Conservation (phyloP, 2,113 vertebrate species). For the Microcebus tavaratra region DNA sequence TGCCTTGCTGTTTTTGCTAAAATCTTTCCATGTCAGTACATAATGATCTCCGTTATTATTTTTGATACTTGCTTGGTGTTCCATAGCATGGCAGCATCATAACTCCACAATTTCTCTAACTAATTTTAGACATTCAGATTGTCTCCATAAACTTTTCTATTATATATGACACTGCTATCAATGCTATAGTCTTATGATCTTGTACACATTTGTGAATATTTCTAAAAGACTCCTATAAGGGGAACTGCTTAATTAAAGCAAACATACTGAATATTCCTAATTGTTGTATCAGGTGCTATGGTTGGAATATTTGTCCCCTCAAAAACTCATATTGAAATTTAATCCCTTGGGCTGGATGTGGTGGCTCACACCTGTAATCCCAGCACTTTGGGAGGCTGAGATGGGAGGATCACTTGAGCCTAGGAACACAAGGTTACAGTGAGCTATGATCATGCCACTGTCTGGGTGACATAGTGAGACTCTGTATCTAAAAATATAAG, state of each 20-base stretch:
- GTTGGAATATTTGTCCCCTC: no score
- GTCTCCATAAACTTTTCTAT: background rate
- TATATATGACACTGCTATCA: background rate
- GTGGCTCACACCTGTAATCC: background rate
- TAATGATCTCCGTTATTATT: background rate
- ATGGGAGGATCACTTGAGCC: background rate
- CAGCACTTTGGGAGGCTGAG: background rate
- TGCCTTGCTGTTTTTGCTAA: conserved; percentile 13
- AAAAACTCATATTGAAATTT: no score
- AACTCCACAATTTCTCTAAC: background rate
- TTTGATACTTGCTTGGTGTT: background rate
- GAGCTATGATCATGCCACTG: no score
- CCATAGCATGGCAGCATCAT: background rate
- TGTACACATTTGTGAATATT: background rate
- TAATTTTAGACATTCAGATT: background rate
- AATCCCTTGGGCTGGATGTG: background rate
- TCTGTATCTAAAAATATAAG: background rate
- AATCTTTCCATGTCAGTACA: background rate
- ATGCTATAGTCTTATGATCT: background rate
- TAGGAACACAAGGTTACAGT: background rate
- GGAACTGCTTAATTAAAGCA: background rate
- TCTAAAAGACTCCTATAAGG: background rate
- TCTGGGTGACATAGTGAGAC: background rate
- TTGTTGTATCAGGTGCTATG: background rate
- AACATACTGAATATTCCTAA: background rate